A percentile compares a stretch with the other conserved stretches of the same genome.
Conservation (phyloP, 2,113 vertebrate species). For the Nanorana parkeri region DNA sequence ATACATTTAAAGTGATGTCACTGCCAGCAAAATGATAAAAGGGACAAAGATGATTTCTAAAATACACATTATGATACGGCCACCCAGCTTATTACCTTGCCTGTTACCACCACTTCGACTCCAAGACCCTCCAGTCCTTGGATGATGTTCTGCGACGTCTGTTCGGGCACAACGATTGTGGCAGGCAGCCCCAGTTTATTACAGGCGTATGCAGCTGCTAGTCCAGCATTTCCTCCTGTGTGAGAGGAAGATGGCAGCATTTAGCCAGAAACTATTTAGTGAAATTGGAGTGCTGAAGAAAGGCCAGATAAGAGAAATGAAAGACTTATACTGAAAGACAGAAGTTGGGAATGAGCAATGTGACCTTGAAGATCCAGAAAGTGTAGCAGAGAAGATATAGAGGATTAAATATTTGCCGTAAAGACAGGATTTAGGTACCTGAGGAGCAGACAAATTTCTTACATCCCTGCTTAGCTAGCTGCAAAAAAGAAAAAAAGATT, state of each 20-base stretch:
- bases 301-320: not conserved
- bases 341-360: not conserved
- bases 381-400: not conserved
- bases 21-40: no score
- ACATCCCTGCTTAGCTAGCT: conserved; percentile 82
- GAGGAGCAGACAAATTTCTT: conserved; percentile 84
- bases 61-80: not conserved
- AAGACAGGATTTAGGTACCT: conserved; percentile 71
- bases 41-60: not conserved
- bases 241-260: not conserved
- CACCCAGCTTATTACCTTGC: conserved; percentile 75
- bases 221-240: conserved; percentile 87
- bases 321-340: not conserved
- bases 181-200: conserved; percentile 79
- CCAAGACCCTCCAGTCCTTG: conserved; percentile 78
- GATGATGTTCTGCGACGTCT: conserved; percentile 69
- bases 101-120: conserved; percentile 78
- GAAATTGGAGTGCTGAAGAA: not conserved
- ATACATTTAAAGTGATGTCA: no score
- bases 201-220: conserved; percentile 82
- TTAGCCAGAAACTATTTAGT: not conserved
- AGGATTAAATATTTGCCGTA: not conserved
- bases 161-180: conserved; percentile 84
- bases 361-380: not conserved
- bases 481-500: conserved; percentile 51